Conservation (phyloP, 2,113 vertebrate species). For the Zingel zingel region DNA sequence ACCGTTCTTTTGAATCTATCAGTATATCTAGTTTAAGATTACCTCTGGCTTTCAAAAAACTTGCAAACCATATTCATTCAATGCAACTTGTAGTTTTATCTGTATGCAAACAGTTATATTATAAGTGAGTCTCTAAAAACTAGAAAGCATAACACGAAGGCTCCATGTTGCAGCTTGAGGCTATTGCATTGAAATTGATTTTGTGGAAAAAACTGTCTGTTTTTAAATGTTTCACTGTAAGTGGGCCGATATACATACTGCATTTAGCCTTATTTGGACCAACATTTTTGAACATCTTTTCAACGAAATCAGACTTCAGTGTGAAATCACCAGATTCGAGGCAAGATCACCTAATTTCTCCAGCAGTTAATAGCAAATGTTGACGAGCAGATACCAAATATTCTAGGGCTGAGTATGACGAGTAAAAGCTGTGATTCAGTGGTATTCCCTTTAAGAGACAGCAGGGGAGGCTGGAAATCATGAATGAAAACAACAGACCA, state of each 20-base stretch:
- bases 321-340: conserved; percentile 9
- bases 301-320: conserved; percentile 4
- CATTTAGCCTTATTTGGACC: not conserved
- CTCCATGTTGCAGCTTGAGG: not conserved
- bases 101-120: not conserved
- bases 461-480: not conserved
- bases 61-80: not conserved
- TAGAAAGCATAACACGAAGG: not conserved
- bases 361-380: conserved; percentile 4
- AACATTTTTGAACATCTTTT: not conserved
- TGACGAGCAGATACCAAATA: conserved; percentile 15
- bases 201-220: not conserved
- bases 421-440: conserved; percentile 29
- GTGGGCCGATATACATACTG: no score
- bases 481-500: not conserved
- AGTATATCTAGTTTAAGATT: not conserved
- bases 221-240: conserved; percentile 14
- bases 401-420: not conserved
- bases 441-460: conserved; percentile 4
- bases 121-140: not conserved
- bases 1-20: not conserved
- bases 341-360: not conserved
- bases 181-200: not conserved
- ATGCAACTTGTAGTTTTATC: not conserved
- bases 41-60: not conserved